phyloP scores from a whole-genome alignment of 2,888 invertebrate species.

The Sminthurinus aureus region DNA sequence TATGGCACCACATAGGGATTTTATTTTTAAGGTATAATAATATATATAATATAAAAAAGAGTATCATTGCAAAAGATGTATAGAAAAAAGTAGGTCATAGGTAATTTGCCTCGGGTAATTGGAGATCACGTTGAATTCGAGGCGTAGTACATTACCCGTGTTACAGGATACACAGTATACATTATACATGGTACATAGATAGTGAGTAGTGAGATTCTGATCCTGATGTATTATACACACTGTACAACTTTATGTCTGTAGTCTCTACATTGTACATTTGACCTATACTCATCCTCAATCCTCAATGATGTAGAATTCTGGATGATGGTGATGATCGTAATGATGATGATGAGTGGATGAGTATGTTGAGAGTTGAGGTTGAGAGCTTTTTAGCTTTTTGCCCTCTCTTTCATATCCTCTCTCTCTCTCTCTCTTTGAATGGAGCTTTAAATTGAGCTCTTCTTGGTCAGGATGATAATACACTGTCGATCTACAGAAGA shows the following conservation, averaged over 20 bases:
- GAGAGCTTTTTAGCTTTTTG: conserved; percentile 1
- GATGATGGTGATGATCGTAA: conserved; percentile 2
- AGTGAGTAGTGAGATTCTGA: no score
- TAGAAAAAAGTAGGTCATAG: conserved; percentile 24
- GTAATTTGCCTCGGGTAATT: conserved; percentile 28
- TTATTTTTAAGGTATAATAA: no score
- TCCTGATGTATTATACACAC: not conserved
- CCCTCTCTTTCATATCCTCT: not conserved
- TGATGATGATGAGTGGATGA: conserved; percentile 10
- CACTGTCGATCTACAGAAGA: not conserved
- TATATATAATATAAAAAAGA: no score
- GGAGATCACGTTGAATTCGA: not conserved
- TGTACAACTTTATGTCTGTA: not conserved
- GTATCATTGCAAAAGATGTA: not conserved
- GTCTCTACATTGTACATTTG: not conserved
- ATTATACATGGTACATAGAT: no score
- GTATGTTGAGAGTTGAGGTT: not conserved
- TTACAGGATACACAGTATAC: no score
- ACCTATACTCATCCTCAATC: no score
- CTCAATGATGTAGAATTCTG: not conserved
- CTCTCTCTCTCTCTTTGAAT: not conserved
- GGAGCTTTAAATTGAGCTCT: not conserved
- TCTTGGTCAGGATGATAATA: not conserved
- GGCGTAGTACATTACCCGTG: not conserved
- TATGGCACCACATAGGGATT: no score